phyloP scores from a whole-genome alignment of 23 tunicate genomes.

The Ascidia mentula region DNA sequence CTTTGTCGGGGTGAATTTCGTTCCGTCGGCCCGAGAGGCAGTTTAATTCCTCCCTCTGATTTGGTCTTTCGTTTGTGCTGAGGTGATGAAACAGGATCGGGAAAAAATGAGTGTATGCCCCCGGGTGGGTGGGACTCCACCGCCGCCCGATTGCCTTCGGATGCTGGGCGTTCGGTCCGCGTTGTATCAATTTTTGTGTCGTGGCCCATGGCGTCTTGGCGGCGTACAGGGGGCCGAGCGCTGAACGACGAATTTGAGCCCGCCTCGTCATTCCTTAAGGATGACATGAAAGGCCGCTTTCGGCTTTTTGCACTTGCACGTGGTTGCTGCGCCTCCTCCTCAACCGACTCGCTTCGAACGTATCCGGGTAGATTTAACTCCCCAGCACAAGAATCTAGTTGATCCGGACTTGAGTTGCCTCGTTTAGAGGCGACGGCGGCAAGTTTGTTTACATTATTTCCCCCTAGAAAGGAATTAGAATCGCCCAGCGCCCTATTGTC shows the following conservation, averaged over 20 bases:
- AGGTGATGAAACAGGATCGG: neutral
- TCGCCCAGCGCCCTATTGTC: too few relatives aligned
- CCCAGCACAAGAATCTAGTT: neutral
- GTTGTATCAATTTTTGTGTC: neutral
- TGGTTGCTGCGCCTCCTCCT: too few relatives aligned
- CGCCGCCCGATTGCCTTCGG: neutral
- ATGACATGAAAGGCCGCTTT: neutral
- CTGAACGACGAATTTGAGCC: neutral
- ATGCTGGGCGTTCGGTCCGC: neutral
- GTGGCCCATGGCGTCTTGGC: constrained; percentile 3
- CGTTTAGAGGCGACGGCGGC: neutral
- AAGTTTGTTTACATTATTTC: too few relatives aligned
- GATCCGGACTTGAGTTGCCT: neutral
- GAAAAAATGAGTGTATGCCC: neutral
- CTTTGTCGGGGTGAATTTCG: neutral
- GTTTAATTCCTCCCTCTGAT: neutral
- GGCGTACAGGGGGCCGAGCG: neutral
- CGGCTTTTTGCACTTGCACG: too few relatives aligned
- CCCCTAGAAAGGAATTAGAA: too few relatives aligned
- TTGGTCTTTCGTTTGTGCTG: neutral
- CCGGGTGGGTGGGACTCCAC: neutral
- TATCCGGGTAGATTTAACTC: neutral
- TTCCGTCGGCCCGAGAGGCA: neutral
- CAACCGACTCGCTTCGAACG: neutral
- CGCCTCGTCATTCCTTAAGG: neutral